phyloP scores from a whole-genome alignment of 1,140 invertebrate genomes.

The Zaprionus vittiger region DNA sequence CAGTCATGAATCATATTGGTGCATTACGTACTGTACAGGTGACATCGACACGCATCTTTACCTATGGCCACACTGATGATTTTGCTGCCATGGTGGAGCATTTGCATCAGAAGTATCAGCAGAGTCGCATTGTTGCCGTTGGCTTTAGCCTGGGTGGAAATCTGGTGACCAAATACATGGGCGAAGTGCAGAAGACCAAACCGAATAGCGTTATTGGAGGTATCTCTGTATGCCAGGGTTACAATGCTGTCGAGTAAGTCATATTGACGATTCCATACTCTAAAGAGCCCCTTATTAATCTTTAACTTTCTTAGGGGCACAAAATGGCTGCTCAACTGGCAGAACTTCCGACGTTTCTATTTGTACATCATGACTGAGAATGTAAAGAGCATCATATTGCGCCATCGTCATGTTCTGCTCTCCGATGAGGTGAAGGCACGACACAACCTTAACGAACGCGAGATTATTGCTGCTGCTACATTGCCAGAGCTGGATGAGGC shows the following conservation, averaged over 20 bases:
- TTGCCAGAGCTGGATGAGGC: slow-evolving; percentile 94
- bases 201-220: slow-evolving; percentile 91
- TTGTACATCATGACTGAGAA: slow-evolving; percentile 97
- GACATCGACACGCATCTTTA: slow-evolving; percentile 94
- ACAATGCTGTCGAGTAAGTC: slow-evolving; percentile 92
- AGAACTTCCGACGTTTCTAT: slow-evolving; percentile 94
- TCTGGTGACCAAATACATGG: slow-evolving; percentile 94
- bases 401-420: slow-evolving; percentile 91
- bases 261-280: not conserved
- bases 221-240: slow-evolving; percentile 96
- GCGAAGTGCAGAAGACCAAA: slow-evolving; percentile 88
- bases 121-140: slow-evolving; percentile 91
- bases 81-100: slow-evolving; percentile 92
- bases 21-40: slow-evolving; percentile 92
- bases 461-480: slow-evolving; percentile 93
- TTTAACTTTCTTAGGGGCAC: slow-evolving; percentile 87
- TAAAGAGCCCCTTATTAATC: not conserved
- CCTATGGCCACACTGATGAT: slow-evolving; percentile 95
- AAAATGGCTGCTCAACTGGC: slow-evolving; percentile 92
- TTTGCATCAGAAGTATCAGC: slow-evolving; percentile 89
- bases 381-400: slow-evolving; percentile 92
- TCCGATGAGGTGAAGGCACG: slow-evolving; percentile 90
- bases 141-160: slow-evolving; percentile 97
- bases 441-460: slow-evolving; percentile 89
- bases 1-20: slow-evolving; percentile 97